These are phyloP conservation scores for Netelia fuscicornis DNA, from an alignment of 2,888 invertebrate genomes.

Conservation along the genomic window DNA sequence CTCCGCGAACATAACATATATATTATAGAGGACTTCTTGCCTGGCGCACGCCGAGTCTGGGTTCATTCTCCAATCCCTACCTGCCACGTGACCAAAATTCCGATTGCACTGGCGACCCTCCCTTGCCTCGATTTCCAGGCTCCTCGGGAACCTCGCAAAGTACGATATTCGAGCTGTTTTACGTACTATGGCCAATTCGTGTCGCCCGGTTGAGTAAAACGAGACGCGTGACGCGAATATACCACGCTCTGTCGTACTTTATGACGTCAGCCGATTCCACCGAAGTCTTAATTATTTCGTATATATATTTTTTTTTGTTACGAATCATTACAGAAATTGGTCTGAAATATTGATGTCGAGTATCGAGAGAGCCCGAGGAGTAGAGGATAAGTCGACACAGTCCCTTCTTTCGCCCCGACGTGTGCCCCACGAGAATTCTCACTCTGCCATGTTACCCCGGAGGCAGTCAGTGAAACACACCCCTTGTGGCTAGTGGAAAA, in stretches of 20 bases:
- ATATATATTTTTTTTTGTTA: not conserved
- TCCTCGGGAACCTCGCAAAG: not conserved
- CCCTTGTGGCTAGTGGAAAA: constrained; percentile 77
- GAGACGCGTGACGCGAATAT: constrained; percentile 66
- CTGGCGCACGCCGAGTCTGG: constrained; percentile 68
- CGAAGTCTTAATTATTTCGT: constrained; percentile 36
- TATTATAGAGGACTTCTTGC: constrained; percentile 63
- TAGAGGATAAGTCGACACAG: constrained; percentile 18
- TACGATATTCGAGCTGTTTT: constrained; percentile 59
- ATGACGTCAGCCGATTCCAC: not conserved
- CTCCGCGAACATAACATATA: not conserved
- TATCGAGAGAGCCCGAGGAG: not conserved
- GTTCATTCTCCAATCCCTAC: constrained; percentile 70
- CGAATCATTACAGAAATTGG: no score
- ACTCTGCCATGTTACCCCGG: constrained; percentile 61
- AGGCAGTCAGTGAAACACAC: constrained; percentile 75
- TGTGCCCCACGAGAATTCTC: constrained; percentile 20
- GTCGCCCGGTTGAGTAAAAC: constrained; percentile 61
- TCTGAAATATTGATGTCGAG: not conserved
- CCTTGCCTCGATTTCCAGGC: not conserved
- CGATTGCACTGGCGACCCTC: constrained; percentile 65
- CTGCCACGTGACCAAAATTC: constrained; percentile 81
- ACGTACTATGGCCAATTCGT: constrained; percentile 59
- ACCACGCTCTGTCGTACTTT: constrained; percentile 7
- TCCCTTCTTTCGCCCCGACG: constrained; percentile 1